Conservation (phyloP, 2,888 invertebrate genomes). For the Chrysolina haemoptera region DNA sequence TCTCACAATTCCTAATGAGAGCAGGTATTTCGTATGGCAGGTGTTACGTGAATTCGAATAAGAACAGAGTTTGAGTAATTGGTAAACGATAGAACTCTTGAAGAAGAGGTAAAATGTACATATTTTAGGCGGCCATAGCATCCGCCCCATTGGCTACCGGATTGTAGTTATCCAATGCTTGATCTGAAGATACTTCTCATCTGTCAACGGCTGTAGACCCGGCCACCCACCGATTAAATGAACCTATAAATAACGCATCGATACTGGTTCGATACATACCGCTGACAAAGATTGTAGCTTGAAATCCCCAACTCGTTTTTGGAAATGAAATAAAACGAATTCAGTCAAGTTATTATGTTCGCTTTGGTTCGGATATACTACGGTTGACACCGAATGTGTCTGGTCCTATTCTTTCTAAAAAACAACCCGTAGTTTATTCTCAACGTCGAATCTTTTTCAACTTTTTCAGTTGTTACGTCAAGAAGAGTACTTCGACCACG, state of each 20-base stretch:
- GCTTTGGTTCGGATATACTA: background rate
- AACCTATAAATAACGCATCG: conserved; percentile 68
- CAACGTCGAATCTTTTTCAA: background rate
- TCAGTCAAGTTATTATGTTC: conserved; percentile 13
- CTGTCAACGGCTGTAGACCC: conserved; percentile 67
- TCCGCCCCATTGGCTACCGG: conserved; percentile 70
- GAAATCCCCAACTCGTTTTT: conserved; percentile 61
- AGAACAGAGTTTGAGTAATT: conserved; percentile 47
- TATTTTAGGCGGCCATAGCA: conserved; percentile 62
- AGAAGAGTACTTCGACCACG: too few relatives aligned
- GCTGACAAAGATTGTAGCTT: conserved; percentile 47
- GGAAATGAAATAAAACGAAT: conserved; percentile 62
- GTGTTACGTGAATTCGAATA: conserved; percentile 50
- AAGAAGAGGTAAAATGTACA: conserved; percentile 50
- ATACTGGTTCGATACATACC: conserved; percentile 63
- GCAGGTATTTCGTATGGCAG: conserved; percentile 39
- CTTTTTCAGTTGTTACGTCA: too few relatives aligned
- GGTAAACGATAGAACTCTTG: conserved; percentile 56
- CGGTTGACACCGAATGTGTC: too few relatives aligned
- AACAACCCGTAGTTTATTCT: too few relatives aligned
- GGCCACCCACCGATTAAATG: conserved; percentile 68
- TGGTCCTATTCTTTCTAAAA: too few relatives aligned
- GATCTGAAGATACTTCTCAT: conserved; percentile 71
- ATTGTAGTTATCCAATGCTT: conserved; percentile 70
- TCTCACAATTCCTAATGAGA: conserved; percentile 43